Evolutionary conservation across 2,797 vertebrate genomes (phyloP), one percentile per base, ranked within the genome.

Genomic region (Anguilla marmorata): DNA sequence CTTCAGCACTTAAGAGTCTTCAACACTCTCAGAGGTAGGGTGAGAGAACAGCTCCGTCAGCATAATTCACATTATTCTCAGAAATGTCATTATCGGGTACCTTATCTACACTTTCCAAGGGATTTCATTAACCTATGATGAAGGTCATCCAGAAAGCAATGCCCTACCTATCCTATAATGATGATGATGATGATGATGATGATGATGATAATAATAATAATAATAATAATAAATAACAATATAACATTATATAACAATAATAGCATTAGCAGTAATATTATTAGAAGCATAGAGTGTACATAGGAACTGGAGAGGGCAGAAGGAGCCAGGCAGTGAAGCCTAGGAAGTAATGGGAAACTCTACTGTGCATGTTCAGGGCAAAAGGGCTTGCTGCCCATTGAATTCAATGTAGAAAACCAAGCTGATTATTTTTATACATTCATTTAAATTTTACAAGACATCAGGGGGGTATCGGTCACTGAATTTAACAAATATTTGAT

Each of bases 1-100:
- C 24, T 48, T 24, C 63, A 72, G 33, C 66, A 84, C 58, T 16
- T 87, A 37, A 56, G 33, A 87, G 63, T 30, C 52, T 91, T 90
- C 50, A 87, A 86, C 91, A 89, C 14, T 0, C 45, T 80, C 48
- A 21, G 16, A 87, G 72, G 21, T 45, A 37, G 50, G 16, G 60
- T 56, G 27, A 72, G 24, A 37, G 60, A 56, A 66, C 52, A n/a
- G 85, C 56, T 52, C 27, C 24, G 45, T 79, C 54, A 89, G 60
- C 86, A 56, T 69, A n/a, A 19, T 74, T 85, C 56, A 16, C 58
- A 33, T 84, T 48, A 82, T 83, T 48, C 33, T 33, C 16, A 82
- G 19, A 16, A 33, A 41, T 45, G 8, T 33, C 41, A 79, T 48
- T n/a, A 50, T 82, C 41, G 21, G 41, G 21, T 2, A 24, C 19